Evolutionary conservation across 2,797 vertebrate species (phyloP).

Genomic region (Hipposideros larvatus): DNA sequence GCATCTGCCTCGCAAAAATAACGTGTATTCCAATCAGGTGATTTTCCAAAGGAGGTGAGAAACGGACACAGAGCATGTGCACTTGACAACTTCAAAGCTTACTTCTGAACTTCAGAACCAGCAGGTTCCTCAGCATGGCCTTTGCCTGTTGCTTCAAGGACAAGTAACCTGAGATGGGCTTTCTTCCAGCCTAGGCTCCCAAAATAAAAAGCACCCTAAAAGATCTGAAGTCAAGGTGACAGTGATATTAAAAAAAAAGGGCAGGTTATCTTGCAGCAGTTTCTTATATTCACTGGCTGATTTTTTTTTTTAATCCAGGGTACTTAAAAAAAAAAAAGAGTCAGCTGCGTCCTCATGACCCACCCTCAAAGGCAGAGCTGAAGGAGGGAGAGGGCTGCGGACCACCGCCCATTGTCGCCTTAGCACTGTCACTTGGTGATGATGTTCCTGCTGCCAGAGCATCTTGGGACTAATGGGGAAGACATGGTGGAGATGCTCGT

Average conservation of each 20-base stretch:
- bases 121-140: accelerated
- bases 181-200: background rate
- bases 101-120: background rate
- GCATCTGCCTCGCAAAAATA: background rate
- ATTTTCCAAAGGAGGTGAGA: background rate
- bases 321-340: background rate
- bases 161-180: background rate
- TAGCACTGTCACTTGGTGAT: accelerated
- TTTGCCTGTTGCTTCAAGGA: background rate
- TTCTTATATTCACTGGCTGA: background rate
- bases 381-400: background rate
- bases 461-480: no score
- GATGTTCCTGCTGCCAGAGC: background rate
- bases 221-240: background rate
- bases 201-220: background rate
- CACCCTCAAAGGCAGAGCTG: background rate
- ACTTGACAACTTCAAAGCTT: background rate
- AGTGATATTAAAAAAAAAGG: background rate
- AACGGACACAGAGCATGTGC: accelerated
- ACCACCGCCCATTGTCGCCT: no score
- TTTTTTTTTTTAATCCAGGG: background rate
- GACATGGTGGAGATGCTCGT: accelerated
- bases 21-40: background rate
- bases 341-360: background rate
- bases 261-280: background rate